Percentiles rank a stretch among this genome's conserved stretches.
These are phyloP conservation scores for Mastigias papua DNA, from an alignment of 30 jellyfish, hydroid and myxozoan genomes.

Conservation along the genomic window DNA sequence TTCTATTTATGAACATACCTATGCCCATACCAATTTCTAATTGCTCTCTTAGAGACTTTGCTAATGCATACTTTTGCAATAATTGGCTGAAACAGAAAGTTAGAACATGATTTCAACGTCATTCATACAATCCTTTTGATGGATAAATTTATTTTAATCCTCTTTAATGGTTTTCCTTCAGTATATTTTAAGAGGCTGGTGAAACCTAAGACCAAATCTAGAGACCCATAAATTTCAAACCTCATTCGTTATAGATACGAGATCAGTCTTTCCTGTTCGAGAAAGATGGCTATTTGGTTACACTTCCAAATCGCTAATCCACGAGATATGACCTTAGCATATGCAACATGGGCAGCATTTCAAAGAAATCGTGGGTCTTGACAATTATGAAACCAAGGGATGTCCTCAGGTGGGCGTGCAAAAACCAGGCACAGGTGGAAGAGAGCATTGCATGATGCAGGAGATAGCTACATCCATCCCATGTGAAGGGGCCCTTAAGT, in stretches of 20 bases:
- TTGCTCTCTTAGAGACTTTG: too few relatives aligned
- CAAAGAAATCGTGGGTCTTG: too few relatives aligned
- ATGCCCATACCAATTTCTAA: too few relatives aligned
- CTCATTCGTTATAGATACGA: background rate
- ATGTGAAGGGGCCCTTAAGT: too few relatives aligned
- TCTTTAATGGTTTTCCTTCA: constrained; percentile 15
- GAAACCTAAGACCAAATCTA: constrained; percentile 5
- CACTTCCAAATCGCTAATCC: background rate
- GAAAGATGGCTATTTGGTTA: background rate
- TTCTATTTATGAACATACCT: too few relatives aligned
- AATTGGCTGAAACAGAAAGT: too few relatives aligned
- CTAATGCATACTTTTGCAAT: too few relatives aligned
- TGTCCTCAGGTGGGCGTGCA: too few relatives aligned
- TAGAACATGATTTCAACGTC: background rate
- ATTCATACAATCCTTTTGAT: background rate
- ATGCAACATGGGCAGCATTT: background rate
- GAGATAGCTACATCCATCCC: too few relatives aligned
- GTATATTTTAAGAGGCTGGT: background rate
- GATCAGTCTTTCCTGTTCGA: background rate
- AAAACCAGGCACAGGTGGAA: too few relatives aligned
- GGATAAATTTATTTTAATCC: background rate
- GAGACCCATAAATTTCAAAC: constrained; percentile 1
- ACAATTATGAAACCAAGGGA: too few relatives aligned
- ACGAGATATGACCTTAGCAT: background rate
- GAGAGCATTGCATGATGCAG: too few relatives aligned